Conservation (phyloP, 2,888 invertebrate species). For the Tetropium fuscum region DNA sequence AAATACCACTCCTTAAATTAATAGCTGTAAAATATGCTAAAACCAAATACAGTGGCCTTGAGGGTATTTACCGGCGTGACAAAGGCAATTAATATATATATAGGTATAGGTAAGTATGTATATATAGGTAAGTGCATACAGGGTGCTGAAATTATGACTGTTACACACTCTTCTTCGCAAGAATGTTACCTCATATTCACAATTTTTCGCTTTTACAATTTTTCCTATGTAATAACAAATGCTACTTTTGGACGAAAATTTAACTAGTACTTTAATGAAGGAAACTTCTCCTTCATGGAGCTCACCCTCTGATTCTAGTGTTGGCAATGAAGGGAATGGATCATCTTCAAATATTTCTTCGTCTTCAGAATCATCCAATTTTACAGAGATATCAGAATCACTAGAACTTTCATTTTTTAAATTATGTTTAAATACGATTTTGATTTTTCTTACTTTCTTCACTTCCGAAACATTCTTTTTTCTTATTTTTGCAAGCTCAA, state of each 20-base stretch:
- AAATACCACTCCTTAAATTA: too few relatives aligned
- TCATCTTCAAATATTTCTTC: background rate
- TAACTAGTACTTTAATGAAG: slow-evolving; percentile 17
- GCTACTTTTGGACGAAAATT: slow-evolving; percentile 11
- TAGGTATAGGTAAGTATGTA: too few relatives aligned
- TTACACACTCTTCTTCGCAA: background rate
- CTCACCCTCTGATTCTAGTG: slow-evolving; percentile 1
- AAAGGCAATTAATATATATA: too few relatives aligned
- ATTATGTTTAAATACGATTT: background rate
- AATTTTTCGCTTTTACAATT: slow-evolving; percentile 4
- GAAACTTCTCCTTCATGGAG: background rate
- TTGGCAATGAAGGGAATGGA: slow-evolving; percentile 4
- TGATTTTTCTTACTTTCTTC: background rate
- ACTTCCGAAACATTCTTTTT: slow-evolving; percentile 3
- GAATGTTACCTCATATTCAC: background rate
- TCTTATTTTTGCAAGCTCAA: slow-evolving; percentile 10
- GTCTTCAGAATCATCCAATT: slow-evolving; percentile 1
- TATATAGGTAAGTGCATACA: too few relatives aligned
- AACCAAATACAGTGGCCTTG: too few relatives aligned
- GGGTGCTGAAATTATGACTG: too few relatives aligned
- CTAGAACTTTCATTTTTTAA: slow-evolving; percentile 12
- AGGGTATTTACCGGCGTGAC: too few relatives aligned
- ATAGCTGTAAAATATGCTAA: too few relatives aligned
- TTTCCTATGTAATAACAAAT: slow-evolving; percentile 21
- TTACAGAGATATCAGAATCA: slow-evolving; percentile 19